phyloP scores from a whole-genome alignment of 2,888 invertebrate genomes.

The Sesia bembeciformis region DNA sequence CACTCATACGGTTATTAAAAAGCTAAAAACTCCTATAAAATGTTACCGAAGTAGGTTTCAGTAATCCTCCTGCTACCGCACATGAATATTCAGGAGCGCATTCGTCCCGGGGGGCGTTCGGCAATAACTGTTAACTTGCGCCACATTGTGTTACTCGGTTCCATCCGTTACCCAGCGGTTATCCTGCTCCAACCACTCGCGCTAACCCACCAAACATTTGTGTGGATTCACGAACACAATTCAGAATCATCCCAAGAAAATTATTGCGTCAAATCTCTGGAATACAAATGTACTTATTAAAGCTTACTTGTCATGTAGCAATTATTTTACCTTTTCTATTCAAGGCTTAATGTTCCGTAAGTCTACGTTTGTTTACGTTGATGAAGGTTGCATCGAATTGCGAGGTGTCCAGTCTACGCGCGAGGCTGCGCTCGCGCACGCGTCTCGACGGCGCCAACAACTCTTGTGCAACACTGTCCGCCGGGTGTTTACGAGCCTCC shows the following conservation, averaged over 20 bases:
- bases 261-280: slow-evolving; percentile 1
- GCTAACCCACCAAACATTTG: slow-evolving; percentile 11
- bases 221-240: not conserved
- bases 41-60: too few species aligned
- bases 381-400: slow-evolving; percentile 71
- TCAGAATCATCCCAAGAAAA: too few species aligned
- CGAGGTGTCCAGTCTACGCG: slow-evolving; percentile 67
- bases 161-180: slow-evolving; percentile 23
- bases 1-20: too few species aligned
- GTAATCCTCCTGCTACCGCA: slow-evolving; percentile 10
- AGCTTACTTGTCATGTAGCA: not conserved
- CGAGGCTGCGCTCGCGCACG: slow-evolving; percentile 68
- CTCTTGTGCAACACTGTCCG: slow-evolving; percentile 54
- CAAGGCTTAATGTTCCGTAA: slow-evolving; percentile 37
- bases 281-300: not conserved
- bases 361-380: slow-evolving; percentile 65
- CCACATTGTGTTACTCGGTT: slow-evolving; percentile 22
- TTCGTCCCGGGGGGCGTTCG: slow-evolving; percentile 17
- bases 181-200: slow-evolving; percentile 13
- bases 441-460: slow-evolving; percentile 68
- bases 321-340: not conserved
- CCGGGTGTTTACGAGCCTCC: slow-evolving; percentile 40
- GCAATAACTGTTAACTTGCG: slow-evolving; percentile 60
- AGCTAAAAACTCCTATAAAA: too few species aligned
- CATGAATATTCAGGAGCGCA: slow-evolving; percentile 57